Percentiles rank a stretch among this genome's conserved stretches.
Evolutionary conservation across 30 jellyfish, hydroid and myxozoan genomes (phyloP).

Genomic region (Nemopilema nomurai): DNA sequence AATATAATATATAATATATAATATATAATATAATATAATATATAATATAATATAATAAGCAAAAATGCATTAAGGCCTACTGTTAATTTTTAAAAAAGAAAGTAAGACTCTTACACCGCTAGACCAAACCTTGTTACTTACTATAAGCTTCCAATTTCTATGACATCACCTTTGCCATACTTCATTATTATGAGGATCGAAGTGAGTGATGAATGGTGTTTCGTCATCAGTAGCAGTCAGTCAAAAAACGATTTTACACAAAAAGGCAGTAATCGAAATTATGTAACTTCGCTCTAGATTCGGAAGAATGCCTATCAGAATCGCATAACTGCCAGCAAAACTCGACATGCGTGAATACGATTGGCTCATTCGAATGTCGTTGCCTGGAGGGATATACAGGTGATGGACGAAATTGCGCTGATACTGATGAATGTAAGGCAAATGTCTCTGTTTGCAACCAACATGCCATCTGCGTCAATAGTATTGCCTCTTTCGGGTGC

Average conservation of each 20-base stretch:
- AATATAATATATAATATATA: no score
- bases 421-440: conserved; percentile 30
- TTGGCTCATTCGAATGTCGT: conserved; percentile 70
- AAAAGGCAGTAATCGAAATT: background rate
- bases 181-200: background rate
- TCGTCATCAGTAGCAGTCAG: background rate
- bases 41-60: no score
- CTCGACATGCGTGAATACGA: conserved; percentile 66
- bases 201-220: background rate
- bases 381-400: conserved; percentile 79
- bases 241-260: background rate
- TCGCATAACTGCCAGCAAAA: conserved; percentile 55
- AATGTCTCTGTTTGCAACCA: conserved; percentile 6
- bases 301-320: conserved; percentile 38
- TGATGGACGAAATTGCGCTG: conserved; percentile 60
- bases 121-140: no score
- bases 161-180: no score
- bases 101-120: no score
- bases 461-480: conserved; percentile 42
- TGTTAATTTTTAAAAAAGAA: no score
- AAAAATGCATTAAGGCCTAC: no score
- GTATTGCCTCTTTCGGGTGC: conserved; percentile 43
- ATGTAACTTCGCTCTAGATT: conserved; percentile 26
- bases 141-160: no score
- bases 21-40: no score